These are phyloP conservation scores for Phoenoteleia sp. DNA, from an alignment of 2,888 invertebrate genomes.

Conservation along the genomic window DNA sequence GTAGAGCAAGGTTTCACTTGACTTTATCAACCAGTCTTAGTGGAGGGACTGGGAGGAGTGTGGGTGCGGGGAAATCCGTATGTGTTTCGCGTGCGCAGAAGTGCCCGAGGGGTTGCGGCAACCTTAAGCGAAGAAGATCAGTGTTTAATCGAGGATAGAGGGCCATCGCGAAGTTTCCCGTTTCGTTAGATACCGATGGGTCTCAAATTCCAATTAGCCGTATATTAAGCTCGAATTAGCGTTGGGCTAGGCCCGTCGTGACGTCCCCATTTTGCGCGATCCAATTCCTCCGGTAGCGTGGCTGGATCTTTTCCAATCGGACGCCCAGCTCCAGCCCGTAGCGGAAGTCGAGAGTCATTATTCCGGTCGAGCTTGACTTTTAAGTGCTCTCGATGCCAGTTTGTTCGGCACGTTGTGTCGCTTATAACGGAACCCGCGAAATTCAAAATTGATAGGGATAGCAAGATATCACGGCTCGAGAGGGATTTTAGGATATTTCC, in stretches of 20 bases:
- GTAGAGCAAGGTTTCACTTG: constrained; percentile 62
- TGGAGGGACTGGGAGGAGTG: background rate
- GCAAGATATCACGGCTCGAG: background rate
- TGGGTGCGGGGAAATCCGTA: background rate
- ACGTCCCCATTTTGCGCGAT: constrained; percentile 27
- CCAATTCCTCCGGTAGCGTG: constrained; percentile 64
- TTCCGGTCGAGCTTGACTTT: constrained; percentile 52
- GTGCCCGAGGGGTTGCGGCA: constrained; percentile 58
- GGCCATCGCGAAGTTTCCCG: constrained; percentile 63
- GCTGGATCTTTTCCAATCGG: constrained; percentile 70
- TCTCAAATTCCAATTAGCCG: constrained; percentile 80
- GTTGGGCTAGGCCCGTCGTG: constrained; percentile 8
- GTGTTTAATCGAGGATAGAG: constrained; percentile 59
- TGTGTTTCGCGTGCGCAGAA: constrained; percentile 55
- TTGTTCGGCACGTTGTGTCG: constrained; percentile 51
- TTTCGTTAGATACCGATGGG: constrained; percentile 67
- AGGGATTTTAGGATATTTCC: background rate
- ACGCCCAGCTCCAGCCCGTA: constrained; percentile 3
- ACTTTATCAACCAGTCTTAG: constrained; percentile 54
- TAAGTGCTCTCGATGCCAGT: constrained; percentile 63
- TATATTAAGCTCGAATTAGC: constrained; percentile 80
- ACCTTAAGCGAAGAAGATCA: constrained; percentile 30
- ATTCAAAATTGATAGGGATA: constrained; percentile 63
- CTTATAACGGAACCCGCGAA: constrained; percentile 50
- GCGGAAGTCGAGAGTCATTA: constrained; percentile 58